Conservation (phyloP, 30 jellyfish, hydroid and myxozoan genomes). For the Morbakka virulenta region DNA sequence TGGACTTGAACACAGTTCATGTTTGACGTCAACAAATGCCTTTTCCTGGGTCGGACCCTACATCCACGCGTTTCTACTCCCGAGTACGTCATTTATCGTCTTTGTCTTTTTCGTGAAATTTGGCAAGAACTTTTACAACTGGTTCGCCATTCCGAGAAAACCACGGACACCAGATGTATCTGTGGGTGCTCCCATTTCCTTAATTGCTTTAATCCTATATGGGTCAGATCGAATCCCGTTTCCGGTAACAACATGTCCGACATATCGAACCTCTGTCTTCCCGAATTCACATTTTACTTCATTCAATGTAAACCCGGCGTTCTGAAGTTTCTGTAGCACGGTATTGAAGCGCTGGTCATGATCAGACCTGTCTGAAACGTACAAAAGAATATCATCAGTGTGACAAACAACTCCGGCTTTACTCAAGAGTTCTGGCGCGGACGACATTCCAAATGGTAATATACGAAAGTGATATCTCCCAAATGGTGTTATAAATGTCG, state of each 20-base stretch:
- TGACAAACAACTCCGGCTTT: background rate
- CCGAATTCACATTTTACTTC: conserved; percentile 13
- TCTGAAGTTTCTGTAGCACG: too few relatives aligned
- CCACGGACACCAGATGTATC: background rate
- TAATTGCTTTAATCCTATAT: background rate
- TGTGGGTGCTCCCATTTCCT: background rate
- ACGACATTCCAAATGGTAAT: conserved; percentile 13
- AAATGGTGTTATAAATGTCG: too few relatives aligned
- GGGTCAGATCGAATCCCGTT: background rate
- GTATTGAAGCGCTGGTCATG: background rate
- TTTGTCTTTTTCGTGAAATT: background rate
- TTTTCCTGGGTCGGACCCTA: background rate
- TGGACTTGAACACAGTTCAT: background rate
- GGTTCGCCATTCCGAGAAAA: background rate
- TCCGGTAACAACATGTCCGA: background rate
- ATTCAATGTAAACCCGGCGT: conserved; percentile 32
- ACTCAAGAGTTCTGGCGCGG: conserved; percentile 2
- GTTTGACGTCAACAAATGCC: background rate
- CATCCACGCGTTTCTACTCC: background rate
- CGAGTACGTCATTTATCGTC: background rate
- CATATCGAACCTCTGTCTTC: background rate
- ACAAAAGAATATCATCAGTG: background rate
- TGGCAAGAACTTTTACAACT: background rate
- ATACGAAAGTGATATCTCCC: conserved; percentile 44
- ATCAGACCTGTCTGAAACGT: background rate